Percentiles rank a stretch among this genome's conserved stretches.
Evolutionary conservation across 2,113 vertebrate genomes (phyloP).

Genomic region (Mesoclemmys tuberculata): DNA sequence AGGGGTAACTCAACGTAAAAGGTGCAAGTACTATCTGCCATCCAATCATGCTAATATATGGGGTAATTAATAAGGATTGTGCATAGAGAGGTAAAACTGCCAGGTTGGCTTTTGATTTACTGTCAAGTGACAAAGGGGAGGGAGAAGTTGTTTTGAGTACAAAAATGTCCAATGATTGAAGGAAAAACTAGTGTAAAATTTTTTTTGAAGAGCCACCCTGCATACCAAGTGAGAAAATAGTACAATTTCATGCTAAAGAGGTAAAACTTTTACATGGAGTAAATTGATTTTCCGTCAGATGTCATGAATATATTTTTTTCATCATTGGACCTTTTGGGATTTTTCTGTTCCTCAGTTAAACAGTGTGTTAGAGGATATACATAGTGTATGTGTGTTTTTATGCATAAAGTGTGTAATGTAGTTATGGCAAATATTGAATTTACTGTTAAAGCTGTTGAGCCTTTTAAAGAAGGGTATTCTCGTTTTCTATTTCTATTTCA

Average conservation of each 20-base stretch:
- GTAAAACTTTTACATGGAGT: background rate
- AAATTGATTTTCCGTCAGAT: background rate
- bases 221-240: background rate
- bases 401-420: background rate
- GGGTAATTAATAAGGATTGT: background rate
- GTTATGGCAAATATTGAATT: background rate
- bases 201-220: background rate
- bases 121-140: background rate
- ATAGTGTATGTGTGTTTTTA: background rate
- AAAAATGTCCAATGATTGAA: background rate
- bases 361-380: background rate
- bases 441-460: background rate
- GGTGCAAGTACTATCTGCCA: background rate
- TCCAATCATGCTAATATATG: background rate
- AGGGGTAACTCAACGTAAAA: background rate
- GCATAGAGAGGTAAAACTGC: background rate
- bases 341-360: background rate
- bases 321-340: background rate
- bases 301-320: fast-evolving
- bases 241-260: background rate
- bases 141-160: background rate
- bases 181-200: background rate
- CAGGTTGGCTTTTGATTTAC: background rate
- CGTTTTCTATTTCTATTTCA: background rate
- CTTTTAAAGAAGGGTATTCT: background rate